phyloP scores from a whole-genome alignment of 2,113 vertebrate species.

The Megaptera novaeangliae region DNA sequence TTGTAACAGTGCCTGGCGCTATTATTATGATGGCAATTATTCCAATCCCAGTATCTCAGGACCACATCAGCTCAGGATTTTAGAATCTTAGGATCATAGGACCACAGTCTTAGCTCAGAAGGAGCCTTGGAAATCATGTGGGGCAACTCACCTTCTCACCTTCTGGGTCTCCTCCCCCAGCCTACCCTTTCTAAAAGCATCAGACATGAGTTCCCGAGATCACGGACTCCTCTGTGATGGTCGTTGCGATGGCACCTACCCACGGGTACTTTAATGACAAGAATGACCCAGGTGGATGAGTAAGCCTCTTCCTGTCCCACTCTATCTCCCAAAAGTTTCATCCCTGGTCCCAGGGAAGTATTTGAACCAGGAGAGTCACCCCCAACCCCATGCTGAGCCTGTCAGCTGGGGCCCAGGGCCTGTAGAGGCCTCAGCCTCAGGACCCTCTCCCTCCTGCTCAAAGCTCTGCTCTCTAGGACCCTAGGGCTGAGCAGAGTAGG shows the following conservation, averaged over 20 bases:
- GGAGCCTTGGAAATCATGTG: neutral
- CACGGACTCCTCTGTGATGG: neutral
- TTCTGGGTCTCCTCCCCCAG: neutral
- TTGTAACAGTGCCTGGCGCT: neutral
- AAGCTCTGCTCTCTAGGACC: neutral
- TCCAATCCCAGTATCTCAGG: neutral
- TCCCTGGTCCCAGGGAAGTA: neutral
- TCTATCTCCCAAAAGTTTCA: neutral
- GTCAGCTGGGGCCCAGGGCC: neutral
- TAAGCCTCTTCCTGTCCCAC: neutral
- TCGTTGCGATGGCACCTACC: neutral
- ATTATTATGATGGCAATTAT: rapidly evolving
- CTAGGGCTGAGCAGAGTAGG: neutral
- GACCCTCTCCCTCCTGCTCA: neutral
- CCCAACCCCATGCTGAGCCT: neutral
- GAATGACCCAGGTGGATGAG: neutral
- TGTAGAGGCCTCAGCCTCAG: neutral
- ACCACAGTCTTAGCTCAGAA: neutral
- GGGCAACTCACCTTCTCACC: neutral
- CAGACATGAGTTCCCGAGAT: neutral
- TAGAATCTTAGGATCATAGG: neutral
- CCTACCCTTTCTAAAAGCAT: neutral
- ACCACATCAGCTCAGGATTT: neutral
- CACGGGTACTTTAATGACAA: neutral
- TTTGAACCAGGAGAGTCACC: neutral